Evolutionary conservation across 2,888 invertebrate genomes (phyloP).

Genomic region (Synergus itoensis): DNA sequence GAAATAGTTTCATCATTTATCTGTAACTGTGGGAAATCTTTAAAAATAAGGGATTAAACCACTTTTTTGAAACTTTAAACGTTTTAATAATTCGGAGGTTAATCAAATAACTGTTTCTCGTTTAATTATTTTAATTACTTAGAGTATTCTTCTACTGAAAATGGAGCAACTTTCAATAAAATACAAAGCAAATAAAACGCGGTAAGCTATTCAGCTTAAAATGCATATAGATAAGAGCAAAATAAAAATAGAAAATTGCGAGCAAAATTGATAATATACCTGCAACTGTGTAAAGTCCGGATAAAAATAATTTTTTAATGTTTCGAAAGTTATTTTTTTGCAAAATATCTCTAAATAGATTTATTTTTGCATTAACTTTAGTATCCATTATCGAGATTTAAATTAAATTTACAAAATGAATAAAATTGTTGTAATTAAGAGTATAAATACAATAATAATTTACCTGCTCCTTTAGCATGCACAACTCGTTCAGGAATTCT

Average conservation of each 20-base stretch:
- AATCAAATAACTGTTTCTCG: too few species aligned
- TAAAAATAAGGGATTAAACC: not conserved
- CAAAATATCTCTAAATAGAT: not conserved
- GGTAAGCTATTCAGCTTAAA: not conserved
- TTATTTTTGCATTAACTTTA: not conserved
- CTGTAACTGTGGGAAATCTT: not conserved
- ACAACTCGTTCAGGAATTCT: constrained; percentile 41
- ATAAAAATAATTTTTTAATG: not conserved
- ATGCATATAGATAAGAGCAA: not conserved
- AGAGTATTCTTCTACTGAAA: too few species aligned
- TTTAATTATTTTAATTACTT: too few species aligned
- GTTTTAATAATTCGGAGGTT: too few species aligned
- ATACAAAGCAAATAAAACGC: not conserved
- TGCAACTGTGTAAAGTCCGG: not conserved
- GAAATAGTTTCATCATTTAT: not conserved
- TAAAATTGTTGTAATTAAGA: not conserved
- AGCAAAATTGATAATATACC: not conserved
- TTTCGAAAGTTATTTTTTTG: not conserved
- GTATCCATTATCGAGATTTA: not conserved
- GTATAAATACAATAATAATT: not conserved
- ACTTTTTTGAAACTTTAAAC: not conserved
- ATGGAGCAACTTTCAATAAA: not conserved
- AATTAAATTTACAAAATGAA: not conserved
- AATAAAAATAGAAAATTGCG: not conserved
- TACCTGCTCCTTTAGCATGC: constrained; percentile 40